phyloP scores from a whole-genome alignment of 2,113 vertebrate species.

The Atractosteus spatula region DNA sequence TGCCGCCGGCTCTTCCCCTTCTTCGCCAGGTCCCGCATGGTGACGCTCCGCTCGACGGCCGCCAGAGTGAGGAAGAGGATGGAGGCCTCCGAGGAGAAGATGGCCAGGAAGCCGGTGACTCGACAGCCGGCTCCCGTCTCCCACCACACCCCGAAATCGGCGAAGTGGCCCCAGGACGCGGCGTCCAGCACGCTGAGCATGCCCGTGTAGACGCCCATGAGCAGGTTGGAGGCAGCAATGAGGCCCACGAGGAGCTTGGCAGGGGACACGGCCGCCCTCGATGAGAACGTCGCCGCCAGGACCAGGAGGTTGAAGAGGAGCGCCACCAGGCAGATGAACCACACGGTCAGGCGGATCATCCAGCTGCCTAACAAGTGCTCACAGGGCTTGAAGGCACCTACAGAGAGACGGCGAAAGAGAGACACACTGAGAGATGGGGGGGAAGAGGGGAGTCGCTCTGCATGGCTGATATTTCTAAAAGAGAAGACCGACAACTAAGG shows the following conservation, averaged over 20 bases:
- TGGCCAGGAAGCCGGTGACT: constrained; percentile 81
- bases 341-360: constrained; percentile 97
- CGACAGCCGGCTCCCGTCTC: constrained; percentile 88
- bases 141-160: constrained; percentile 93
- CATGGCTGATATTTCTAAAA: neutral
- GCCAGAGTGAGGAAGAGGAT: constrained; percentile 83
- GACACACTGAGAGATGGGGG: neutral
- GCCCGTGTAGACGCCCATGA: constrained; percentile 86
- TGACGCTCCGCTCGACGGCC: constrained; percentile 84
- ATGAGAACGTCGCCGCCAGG: constrained; percentile 77
- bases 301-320: constrained; percentile 89
- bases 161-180: constrained; percentile 89
- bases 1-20: constrained; percentile 64
- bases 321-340: constrained; percentile 96
- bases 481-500: neutral
- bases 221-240: constrained; percentile 86
- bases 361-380: constrained; percentile 93
- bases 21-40: constrained; percentile 74
- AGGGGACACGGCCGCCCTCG: constrained; percentile 64
- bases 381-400: constrained; percentile 96
- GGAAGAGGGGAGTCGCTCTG: neutral
- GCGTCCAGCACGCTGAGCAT: constrained; percentile 84
- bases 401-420: constrained; percentile 25
- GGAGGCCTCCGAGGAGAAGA: constrained; percentile 91
- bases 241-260: constrained; percentile 83